These are phyloP conservation scores for Nibea coibor DNA, from an alignment of 2,113 vertebrate genomes.

Conservation along the genomic window DNA sequence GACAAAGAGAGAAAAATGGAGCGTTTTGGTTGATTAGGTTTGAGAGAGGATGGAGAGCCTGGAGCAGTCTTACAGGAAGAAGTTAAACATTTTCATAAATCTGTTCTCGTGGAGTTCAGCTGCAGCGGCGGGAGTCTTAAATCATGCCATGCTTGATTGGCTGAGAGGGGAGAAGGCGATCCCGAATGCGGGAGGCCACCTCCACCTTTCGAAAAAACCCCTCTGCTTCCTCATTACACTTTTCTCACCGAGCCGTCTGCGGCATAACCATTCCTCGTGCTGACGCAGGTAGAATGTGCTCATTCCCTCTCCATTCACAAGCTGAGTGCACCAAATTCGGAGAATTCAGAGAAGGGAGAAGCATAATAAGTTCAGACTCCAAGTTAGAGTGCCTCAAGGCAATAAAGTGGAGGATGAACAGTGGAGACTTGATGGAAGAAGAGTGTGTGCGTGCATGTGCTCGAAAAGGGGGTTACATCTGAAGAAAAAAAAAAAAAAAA, in stretches of 20 bases:
- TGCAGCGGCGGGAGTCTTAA: conserved; percentile 47
- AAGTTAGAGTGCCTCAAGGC: conserved; percentile 70
- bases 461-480: conserved; percentile 18
- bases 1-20: conserved; percentile 48
- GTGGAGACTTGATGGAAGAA: conserved; percentile 57
- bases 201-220: conserved; percentile 9
- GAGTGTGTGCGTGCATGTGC: conserved; percentile 29
- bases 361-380: conserved; percentile 73
- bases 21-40: conserved; percentile 63
- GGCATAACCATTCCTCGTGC: conserved; percentile 50
- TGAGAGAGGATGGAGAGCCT: conserved; percentile 62
- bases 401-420: conserved; percentile 64
- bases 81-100: conserved; percentile 71
- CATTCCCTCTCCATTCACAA: conserved; percentile 64
- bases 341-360: conserved; percentile 59
- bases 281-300: conserved; percentile 72
- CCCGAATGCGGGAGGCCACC: conserved; percentile 21
- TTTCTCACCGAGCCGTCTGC: conserved; percentile 51
- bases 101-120: conserved; percentile 56
- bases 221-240: conserved; percentile 69
- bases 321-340: conserved; percentile 59
- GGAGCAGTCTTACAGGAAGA: conserved; percentile 55
- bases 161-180: conserved; percentile 47
- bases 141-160: conserved; percentile 59
- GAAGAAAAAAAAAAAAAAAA: not conserved